Evolutionary conservation across 2,113 vertebrate species (phyloP).

Genomic region (Alethe castanea): DNA sequence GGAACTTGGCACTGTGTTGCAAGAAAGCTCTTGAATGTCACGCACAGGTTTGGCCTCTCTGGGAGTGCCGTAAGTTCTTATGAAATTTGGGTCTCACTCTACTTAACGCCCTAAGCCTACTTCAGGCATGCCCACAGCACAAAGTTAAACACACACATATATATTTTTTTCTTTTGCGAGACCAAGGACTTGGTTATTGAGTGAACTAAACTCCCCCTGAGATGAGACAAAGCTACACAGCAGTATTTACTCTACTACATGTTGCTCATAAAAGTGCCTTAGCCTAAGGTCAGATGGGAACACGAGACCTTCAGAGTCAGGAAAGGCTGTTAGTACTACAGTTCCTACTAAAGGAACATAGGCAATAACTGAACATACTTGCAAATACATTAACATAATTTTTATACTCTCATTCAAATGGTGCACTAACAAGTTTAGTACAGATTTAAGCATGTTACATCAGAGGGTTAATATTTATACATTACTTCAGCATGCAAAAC

Average conservation of each 20-base stretch:
- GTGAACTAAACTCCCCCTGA: neutral
- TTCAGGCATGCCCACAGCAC: neutral
- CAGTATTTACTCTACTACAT: neutral
- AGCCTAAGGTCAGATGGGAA: neutral
- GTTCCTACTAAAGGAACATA: neutral
- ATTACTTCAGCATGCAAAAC: neutral
- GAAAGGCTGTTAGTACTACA: neutral
- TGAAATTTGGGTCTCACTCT: neutral
- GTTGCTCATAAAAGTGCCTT: neutral
- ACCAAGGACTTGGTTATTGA: neutral
- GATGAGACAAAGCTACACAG: neutral
- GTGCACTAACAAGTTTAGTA: neutral
- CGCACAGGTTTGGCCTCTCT: neutral
- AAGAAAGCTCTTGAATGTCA: neutral
- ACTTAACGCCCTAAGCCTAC: neutral
- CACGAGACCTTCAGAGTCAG: neutral
- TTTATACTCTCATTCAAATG: neutral
- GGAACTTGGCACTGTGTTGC: neutral
- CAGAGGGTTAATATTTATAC: neutral
- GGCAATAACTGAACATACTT: neutral
- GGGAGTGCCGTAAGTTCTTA: neutral
- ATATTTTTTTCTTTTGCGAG: neutral
- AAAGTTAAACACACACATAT: neutral
- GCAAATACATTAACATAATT: neutral
- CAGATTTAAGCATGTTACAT: neutral